Evolutionary conservation across 2,797 vertebrate species (phyloP), one percentile per base, ranked within the genome.

Genomic region (Chaetodon trifasciatus): DNA sequence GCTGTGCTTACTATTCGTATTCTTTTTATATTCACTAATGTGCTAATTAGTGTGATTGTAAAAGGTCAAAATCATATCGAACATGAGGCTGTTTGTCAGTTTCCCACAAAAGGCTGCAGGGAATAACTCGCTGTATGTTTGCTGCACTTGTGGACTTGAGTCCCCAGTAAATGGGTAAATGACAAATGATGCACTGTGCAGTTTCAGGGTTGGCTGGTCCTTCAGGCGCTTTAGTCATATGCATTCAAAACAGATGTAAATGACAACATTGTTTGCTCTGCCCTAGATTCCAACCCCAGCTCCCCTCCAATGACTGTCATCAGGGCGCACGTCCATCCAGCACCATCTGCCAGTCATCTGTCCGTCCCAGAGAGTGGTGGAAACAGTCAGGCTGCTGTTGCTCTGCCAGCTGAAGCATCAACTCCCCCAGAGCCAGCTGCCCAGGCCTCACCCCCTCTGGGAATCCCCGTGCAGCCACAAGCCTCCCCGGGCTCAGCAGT

Each of bases 291-390:
- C 73, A 80, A n/a, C 23, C 61, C 82, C 32, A 70, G 60, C 82
- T 77, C 82, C 4, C 69, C 86, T 80, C 64, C 88, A 37, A 17
- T 23, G 0, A 85, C 74, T 28, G 88, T 89, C 5, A 57, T 76
- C 64, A 81, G 1, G 49, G 93, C 82, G 10, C 87, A 91, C 5
- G 77, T 94, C 58, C 92, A 92, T 37, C 81, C 87, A 8, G 49
- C 83, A 3, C 92, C 89, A 57, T 35, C 88, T 78, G 84, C 77
- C 62, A 24, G 50, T 69, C 81, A 55, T 10, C 28, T 63, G 50
- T n/a, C 89, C 13, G 0, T 57, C 74, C 81, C 87, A 55, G 86
- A 82, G 67, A 81, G 39, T 6, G 42, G n/a, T 21, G 81, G 10
- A 13, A 72, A 24, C 32, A 15, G 66, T 75, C 63, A 42, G 42